phyloP scores from a whole-genome alignment of 2,888 invertebrate genomes.

The Gisinianus flammeolus region DNA sequence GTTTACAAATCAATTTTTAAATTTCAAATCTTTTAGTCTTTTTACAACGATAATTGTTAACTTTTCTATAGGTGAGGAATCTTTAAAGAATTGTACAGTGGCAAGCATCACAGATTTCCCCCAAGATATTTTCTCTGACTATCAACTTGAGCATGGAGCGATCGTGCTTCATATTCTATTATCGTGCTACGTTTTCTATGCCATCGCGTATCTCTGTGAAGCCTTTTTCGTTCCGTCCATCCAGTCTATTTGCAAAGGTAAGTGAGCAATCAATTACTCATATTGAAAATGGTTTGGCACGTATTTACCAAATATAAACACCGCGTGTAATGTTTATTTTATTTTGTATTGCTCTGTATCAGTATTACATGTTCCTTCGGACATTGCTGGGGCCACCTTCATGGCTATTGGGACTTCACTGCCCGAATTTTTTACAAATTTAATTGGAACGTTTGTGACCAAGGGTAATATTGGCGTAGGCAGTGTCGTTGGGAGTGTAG shows the following conservation, averaged over 20 bases:
- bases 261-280: neutral
- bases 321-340: too few relatives aligned
- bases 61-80: too few relatives aligned
- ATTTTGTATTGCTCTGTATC: too few relatives aligned
- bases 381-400: slow-evolving; percentile 91
- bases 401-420: slow-evolving; percentile 93
- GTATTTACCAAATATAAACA: too few relatives aligned
- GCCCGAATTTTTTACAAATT: slow-evolving; percentile 86
- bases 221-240: slow-evolving; percentile 72
- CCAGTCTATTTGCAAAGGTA: slow-evolving; percentile 61
- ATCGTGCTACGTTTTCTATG: slow-evolving; percentile 69
- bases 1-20: too few relatives aligned
- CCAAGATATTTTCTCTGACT: slow-evolving; percentile 66
- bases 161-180: slow-evolving; percentile 68
- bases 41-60: too few relatives aligned
- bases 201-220: slow-evolving; percentile 71
- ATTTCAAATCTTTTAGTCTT: too few relatives aligned
- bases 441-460: slow-evolving; percentile 83
- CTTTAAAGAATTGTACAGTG: slow-evolving; percentile 63
- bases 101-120: slow-evolving; percentile 71
- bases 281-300: neutral
- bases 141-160: slow-evolving; percentile 67
- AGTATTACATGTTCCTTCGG: slow-evolving; percentile 81
- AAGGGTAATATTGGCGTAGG: slow-evolving; percentile 84
- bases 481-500: slow-evolving; percentile 81